These are phyloP conservation scores for Andrena dorsata DNA, from an alignment of 2,888 invertebrate genomes.

Conservation along the genomic window DNA sequence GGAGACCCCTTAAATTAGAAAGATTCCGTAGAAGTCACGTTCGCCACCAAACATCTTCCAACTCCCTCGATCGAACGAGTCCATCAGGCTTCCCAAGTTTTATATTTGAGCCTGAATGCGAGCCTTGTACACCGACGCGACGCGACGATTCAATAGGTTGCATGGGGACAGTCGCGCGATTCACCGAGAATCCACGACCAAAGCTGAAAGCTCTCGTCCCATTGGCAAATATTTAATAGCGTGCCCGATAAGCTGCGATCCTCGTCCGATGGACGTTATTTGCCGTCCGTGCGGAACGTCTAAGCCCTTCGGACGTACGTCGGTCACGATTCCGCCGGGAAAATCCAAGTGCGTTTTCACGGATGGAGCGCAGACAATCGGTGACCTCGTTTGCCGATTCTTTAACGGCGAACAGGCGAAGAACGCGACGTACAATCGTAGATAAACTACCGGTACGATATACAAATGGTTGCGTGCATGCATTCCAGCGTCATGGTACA, in stretches of 20 bases:
- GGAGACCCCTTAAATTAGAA: too few species aligned
- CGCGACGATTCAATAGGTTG: constrained; percentile 34
- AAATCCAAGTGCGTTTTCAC: background rate
- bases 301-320: background rate
- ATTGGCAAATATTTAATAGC: constrained; percentile 42
- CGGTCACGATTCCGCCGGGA: background rate
- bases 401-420: background rate
- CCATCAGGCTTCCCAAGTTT: background rate
- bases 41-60: background rate
- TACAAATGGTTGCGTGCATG: background rate
- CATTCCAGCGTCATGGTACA: constrained; percentile 21
- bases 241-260: constrained; percentile 40
- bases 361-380: background rate
- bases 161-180: constrained; percentile 38
- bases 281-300: background rate
- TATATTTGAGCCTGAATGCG: constrained; percentile 37
- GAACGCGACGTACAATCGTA: background rate
- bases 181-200: constrained; percentile 19
- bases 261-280: constrained; percentile 20
- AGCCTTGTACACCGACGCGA: constrained; percentile 24
- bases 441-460: background rate
- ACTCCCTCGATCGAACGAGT: background rate
- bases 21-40: background rate
- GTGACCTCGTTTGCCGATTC: background rate
- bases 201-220: constrained; percentile 13